These are phyloP conservation scores for Dufourea novaeangliae DNA, from an alignment of 1,140 invertebrate genomes.

Conservation along the genomic window DNA sequence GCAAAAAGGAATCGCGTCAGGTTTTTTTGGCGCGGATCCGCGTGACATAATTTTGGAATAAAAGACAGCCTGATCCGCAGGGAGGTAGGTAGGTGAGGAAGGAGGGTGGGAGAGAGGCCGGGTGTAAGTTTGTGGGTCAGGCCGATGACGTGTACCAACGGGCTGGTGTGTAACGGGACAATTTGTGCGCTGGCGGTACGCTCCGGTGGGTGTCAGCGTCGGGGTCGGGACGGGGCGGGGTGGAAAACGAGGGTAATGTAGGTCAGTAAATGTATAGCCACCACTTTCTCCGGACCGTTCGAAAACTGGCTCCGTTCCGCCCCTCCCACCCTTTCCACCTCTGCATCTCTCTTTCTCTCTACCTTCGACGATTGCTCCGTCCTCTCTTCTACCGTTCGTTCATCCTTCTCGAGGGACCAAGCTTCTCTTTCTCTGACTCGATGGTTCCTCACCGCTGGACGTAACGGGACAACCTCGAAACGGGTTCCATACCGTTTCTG, in stretches of 20 bases:
- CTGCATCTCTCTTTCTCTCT: not conserved
- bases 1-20: not conserved
- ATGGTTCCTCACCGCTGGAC: constrained; percentile 21
- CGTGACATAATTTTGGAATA: constrained; percentile 68
- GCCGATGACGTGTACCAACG: constrained; percentile 71
- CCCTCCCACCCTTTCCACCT: constrained; percentile 9
- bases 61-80: constrained; percentile 32
- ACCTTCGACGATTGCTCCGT: not conserved
- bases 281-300: constrained; percentile 80
- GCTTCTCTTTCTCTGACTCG: constrained; percentile 10
- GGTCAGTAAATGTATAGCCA: constrained; percentile 80
- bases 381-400: constrained; percentile 31
- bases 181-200: constrained; percentile 66
- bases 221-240: constrained; percentile 8
- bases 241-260: constrained; percentile 76
- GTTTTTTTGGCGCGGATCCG: constrained; percentile 26
- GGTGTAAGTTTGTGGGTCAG: constrained; percentile 74
- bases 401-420: constrained; percentile 34
- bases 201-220: constrained; percentile 58
- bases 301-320: constrained; percentile 71
- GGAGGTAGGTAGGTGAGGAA: not conserved
- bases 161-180: constrained; percentile 69
- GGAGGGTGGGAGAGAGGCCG: not conserved
- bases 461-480: constrained; percentile 56
- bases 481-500: constrained; percentile 45